These are phyloP conservation scores for Gastrophryne carolinensis DNA, from an alignment of 2,797 vertebrate species.

Conservation along the genomic window DNA sequence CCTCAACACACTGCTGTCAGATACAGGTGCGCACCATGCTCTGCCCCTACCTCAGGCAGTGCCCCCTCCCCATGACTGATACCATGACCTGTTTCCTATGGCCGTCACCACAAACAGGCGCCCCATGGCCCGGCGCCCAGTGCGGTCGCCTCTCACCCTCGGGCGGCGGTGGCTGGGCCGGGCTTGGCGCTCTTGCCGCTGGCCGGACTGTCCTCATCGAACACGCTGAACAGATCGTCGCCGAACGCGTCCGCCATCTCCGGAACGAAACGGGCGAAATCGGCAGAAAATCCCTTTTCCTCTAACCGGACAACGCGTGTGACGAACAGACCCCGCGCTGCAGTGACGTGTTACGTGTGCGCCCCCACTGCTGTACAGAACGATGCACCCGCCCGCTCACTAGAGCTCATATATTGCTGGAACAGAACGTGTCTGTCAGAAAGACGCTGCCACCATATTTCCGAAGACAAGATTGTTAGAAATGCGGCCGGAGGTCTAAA, in stretches of 20 bases:
- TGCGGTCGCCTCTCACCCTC: conserved; percentile 73
- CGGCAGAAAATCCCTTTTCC: conserved; percentile 4
- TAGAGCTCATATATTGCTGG: neutral
- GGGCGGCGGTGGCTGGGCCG: conserved; percentile 52
- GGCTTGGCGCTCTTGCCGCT: conserved; percentile 44
- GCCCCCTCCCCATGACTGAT: too few relatives aligned
- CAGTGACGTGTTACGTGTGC: accelerated
- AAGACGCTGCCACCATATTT: neutral
- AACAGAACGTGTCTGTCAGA: neutral
- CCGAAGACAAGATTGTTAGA: neutral
- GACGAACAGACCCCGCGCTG: neutral
- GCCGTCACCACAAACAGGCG: too few relatives aligned
- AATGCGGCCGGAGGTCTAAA: accelerated
- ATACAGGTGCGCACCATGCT: too few relatives aligned
- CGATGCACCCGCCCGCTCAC: too few relatives aligned
- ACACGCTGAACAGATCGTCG: conserved; percentile 91
- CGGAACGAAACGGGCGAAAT: neutral
- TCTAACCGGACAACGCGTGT: neutral
- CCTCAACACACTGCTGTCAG: neutral
- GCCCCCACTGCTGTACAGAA: neutral
- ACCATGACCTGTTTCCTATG: too few relatives aligned
- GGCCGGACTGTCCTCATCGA: conserved; percentile 80
- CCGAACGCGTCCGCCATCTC: conserved; percentile 91
- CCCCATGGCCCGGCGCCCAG: too few relatives aligned
- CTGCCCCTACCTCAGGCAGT: too few relatives aligned